A percentile compares a stretch with the other conserved stretches of the same genome.
phyloP scores from a whole-genome alignment of 2,888 invertebrate genomes.

The Timandra comae region DNA sequence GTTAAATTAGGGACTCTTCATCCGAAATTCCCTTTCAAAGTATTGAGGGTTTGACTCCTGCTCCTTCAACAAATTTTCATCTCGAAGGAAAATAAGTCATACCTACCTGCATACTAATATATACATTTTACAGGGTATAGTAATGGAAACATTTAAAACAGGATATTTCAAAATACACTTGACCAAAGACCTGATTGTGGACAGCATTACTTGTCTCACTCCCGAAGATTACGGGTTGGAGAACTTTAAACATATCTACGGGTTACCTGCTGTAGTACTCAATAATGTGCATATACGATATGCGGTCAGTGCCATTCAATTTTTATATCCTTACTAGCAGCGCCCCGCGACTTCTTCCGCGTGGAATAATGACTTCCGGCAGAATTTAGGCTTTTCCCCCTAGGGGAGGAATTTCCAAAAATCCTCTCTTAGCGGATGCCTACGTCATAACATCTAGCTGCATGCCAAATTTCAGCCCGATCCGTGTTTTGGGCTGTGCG shows the following conservation, averaged over 20 bases:
- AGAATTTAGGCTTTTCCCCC: too few species aligned
- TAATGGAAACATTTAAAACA: conserved; percentile 77
- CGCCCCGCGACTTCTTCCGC: neutral
- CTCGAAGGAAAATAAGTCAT: too few species aligned
- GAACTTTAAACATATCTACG: conserved; percentile 81
- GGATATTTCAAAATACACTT: conserved; percentile 82
- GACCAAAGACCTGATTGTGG: conserved; percentile 68
- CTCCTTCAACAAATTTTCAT: too few species aligned
- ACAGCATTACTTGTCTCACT: conserved; percentile 79
- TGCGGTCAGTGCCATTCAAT: conserved; percentile 65
- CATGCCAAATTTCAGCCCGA: too few species aligned
- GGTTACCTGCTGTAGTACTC: conserved; percentile 81
- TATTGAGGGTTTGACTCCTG: too few species aligned
- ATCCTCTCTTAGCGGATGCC: too few species aligned
- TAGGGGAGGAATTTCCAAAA: too few species aligned
- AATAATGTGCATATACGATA: conserved; percentile 82
- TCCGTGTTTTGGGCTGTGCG: too few species aligned
- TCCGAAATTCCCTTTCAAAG: too few species aligned
- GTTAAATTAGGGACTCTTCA: too few species aligned
- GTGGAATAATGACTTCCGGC: conserved; percentile 12
- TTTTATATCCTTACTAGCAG: neutral
- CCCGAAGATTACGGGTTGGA: conserved; percentile 71
- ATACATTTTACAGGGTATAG: conserved; percentile 71
- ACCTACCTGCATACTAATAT: too few species aligned
- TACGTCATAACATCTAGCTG: too few species aligned